Conservation (phyloP, 2,888 invertebrate species). For the Graphium colonna region DNA sequence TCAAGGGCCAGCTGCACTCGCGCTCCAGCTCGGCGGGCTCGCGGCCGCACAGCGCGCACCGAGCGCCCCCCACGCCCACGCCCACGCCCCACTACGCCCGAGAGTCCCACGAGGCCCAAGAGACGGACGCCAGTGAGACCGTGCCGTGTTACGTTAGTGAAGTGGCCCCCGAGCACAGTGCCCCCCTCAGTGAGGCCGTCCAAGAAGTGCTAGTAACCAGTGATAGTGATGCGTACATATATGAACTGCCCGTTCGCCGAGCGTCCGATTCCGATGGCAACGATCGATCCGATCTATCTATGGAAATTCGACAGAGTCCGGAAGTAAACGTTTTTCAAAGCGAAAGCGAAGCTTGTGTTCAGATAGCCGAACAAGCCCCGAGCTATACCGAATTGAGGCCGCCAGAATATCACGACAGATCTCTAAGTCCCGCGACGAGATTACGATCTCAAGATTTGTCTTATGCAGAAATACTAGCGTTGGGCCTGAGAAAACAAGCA, state of each 20-base stretch:
- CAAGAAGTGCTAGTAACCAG: constrained; percentile 53
- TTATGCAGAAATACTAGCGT: constrained; percentile 85
- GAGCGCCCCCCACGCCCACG: constrained; percentile 27
- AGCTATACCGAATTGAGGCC: constrained; percentile 32
- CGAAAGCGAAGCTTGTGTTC: constrained; percentile 19
- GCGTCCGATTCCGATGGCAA: constrained; percentile 35
- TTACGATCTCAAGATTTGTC: constrained; percentile 82
- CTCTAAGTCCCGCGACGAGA: constrained; percentile 46
- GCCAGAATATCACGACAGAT: constrained; percentile 40
- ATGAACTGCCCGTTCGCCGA: constrained; percentile 43
- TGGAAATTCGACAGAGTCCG: constrained; percentile 36
- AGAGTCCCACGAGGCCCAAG: constrained; percentile 24
- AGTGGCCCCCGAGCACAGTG: constrained; percentile 39
- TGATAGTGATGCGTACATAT: constrained; percentile 59
- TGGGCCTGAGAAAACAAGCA: constrained; percentile 76
- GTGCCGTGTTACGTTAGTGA: constrained; percentile 42
- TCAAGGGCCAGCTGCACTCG: constrained; percentile 81
- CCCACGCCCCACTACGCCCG: too few species aligned
- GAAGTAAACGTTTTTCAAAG: constrained; percentile 29
- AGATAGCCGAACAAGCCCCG: constrained; percentile 24
- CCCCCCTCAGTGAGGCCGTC: constrained; percentile 50
- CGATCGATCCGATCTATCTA: constrained; percentile 32
- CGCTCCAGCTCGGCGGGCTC: constrained; percentile 57
- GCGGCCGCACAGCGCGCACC: constrained; percentile 40
- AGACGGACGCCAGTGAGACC: constrained; percentile 36